A percentile compares a stretch with the other conserved stretches of the same genome.
phyloP scores from a whole-genome alignment of 2,113 vertebrate genomes.

The Callorhinus ursinus region DNA sequence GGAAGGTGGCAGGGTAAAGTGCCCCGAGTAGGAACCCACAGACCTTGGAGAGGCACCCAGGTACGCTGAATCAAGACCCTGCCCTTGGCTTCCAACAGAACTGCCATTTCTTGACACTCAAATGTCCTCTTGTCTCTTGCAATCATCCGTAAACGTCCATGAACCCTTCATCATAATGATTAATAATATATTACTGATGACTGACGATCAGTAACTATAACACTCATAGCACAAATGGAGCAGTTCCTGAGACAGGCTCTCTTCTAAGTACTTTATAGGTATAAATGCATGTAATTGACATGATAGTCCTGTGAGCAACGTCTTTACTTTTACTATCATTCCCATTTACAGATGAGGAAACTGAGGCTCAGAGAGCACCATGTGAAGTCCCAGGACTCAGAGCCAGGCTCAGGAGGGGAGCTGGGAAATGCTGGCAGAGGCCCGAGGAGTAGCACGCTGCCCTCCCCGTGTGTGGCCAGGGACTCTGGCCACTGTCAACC shows the following conservation, averaged over 20 bases:
- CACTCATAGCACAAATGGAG: background rate
- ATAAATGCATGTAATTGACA: background rate
- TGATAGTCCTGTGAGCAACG: background rate
- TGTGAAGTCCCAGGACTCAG: background rate
- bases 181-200: background rate
- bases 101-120: background rate
- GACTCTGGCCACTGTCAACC: background rate
- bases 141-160: background rate
- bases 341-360: background rate
- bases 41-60: background rate
- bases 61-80: background rate
- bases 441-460: background rate
- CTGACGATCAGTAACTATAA: background rate
- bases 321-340: background rate
- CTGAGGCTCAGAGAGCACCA: background rate
- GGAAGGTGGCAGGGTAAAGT: background rate
- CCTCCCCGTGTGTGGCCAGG: accelerated
- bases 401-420: background rate
- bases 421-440: background rate
- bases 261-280: accelerated
- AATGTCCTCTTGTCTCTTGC: background rate
- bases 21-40: background rate
- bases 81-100: background rate
- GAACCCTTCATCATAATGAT: background rate
- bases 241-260: background rate